phyloP scores from a whole-genome alignment of 2,797 vertebrate species.

The Poecile montanus region DNA sequence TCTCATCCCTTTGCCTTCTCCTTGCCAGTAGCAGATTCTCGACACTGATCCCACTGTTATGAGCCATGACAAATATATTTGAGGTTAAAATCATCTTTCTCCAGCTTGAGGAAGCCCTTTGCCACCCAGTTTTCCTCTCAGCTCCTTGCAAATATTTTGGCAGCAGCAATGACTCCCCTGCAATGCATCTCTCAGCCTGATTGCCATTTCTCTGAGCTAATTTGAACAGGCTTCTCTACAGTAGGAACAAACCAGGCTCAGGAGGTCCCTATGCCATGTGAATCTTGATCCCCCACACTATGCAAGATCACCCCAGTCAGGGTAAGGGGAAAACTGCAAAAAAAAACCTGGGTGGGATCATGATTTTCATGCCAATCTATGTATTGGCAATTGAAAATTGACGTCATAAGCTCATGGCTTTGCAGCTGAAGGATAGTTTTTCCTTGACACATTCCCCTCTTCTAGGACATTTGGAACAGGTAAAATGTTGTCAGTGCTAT shows the following conservation, averaged over 20 bases:
- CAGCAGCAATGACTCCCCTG: not conserved
- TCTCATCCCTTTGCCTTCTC: not conserved
- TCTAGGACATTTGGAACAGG: not conserved
- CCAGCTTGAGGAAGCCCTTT: not conserved
- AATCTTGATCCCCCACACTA: not conserved
- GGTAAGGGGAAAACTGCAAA: not conserved
- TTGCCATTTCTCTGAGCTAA: not conserved
- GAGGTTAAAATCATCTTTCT: constrained; percentile 22
- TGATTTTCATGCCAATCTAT: not conserved
- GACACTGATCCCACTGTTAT: not conserved
- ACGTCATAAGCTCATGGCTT: not conserved
- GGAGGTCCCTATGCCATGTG: not conserved
- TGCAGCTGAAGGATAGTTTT: not conserved
- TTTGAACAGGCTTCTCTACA: not conserved
- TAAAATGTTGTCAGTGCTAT: not conserved
- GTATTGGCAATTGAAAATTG: not conserved
- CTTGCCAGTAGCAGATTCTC: constrained; percentile 34
- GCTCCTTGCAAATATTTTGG: constrained; percentile 39
- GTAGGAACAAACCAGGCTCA: not conserved
- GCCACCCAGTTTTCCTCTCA: not conserved
- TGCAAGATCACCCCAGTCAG: not conserved
- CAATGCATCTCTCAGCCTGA: not conserved
- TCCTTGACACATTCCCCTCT: not conserved
- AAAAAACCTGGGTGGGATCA: not conserved
- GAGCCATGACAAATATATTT: not conserved